A percentile compares a stretch with the other conserved stretches of the same genome.
Conservation (phyloP, 2,113 vertebrate genomes). For the Helogale parvula region DNA sequence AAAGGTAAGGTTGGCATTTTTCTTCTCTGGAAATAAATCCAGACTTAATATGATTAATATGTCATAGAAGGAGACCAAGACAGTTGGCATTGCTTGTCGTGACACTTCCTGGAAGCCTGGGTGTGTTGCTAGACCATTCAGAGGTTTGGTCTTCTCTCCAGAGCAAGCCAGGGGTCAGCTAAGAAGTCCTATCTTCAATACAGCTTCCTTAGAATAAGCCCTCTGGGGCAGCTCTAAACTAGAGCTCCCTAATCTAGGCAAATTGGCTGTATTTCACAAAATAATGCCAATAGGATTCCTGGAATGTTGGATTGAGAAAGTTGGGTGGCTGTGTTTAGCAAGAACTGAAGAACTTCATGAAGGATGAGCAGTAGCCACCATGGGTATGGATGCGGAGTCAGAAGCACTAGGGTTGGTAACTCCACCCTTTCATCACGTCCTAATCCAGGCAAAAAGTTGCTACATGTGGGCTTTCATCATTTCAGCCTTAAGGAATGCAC, state of each 20-base stretch:
- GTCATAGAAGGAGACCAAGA: neutral
- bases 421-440: neutral
- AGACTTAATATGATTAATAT: neutral
- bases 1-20: neutral
- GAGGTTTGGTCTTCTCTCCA: neutral
- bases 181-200: conserved; percentile 26
- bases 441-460: neutral
- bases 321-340: neutral
- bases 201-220: neutral
- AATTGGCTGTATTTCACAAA: neutral
- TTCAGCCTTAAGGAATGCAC: neutral
- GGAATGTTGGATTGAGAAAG: neutral
- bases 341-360: neutral
- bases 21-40: conserved; percentile 23
- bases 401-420: too few species aligned
- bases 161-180: neutral
- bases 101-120: neutral
- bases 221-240: neutral
- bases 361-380: neutral
- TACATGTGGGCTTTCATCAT: neutral
- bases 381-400: neutral
- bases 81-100: neutral
- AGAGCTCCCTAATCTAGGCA: neutral
- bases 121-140: neutral
- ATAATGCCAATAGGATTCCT: neutral